A percentile compares a stretch with the other conserved stretches of the same genome.
Conservation (phyloP, 2,113 vertebrate species). For the Grallaria varia region DNA sequence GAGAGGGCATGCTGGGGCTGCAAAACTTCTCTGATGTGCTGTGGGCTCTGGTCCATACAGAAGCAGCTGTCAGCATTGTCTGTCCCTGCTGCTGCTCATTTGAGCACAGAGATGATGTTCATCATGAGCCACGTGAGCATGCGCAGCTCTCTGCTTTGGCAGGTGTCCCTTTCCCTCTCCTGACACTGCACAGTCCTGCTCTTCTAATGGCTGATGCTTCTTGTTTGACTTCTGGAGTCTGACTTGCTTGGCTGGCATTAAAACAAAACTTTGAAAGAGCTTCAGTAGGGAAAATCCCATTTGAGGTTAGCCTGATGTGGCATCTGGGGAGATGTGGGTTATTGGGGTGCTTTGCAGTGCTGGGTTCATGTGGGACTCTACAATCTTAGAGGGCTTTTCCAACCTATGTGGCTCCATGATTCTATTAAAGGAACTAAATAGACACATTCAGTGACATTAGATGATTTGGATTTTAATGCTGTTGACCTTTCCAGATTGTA, state of each 20-base stretch:
- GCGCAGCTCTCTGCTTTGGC: neutral
- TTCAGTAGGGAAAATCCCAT: neutral
- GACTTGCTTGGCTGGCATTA: neutral
- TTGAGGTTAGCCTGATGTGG: neutral
- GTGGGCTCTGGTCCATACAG: too few relatives aligned
- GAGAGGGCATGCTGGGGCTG: neutral
- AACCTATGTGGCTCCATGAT: neutral
- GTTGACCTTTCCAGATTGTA: neutral
- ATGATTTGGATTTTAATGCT: neutral
- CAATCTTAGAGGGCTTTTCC: neutral
- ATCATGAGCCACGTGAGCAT: accelerated
- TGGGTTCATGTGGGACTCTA: neutral
- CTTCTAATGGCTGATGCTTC: neutral
- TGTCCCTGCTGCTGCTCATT: neutral
- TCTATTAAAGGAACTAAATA: neutral
- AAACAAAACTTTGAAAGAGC: neutral
- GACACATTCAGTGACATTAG: neutral
- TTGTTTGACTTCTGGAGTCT: neutral
- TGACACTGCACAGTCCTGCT: neutral
- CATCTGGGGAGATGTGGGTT: neutral
- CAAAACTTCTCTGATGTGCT: neutral
- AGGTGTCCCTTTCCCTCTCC: neutral
- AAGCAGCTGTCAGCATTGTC: accelerated
- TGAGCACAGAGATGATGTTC: accelerated
- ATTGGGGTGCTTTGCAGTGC: neutral